A percentile compares a stretch with the other conserved stretches of the same genome.
phyloP scores from a whole-genome alignment of 1,140 invertebrate genomes.

The Drosophila lowei region DNA sequence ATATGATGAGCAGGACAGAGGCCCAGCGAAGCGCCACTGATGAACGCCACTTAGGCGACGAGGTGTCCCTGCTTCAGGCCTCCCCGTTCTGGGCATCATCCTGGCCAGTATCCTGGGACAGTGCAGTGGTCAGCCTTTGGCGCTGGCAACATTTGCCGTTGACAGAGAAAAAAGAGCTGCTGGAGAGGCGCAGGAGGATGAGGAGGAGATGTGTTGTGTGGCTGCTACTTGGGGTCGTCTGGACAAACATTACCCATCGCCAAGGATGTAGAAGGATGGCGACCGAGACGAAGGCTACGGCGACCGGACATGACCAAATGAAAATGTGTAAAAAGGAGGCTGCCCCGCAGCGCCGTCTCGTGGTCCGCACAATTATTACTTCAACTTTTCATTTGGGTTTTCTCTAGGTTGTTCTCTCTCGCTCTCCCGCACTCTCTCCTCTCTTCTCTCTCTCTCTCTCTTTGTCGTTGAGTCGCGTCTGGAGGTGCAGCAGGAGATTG shows the following conservation, averaged over 20 bases:
- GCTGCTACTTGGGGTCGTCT: conserved; percentile 79
- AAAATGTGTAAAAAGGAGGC: conserved; percentile 65
- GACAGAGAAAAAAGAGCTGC: conserved; percentile 54
- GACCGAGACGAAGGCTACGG: too few relatives aligned
- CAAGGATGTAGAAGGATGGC: conserved; percentile 11
- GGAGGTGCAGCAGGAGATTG: conserved; percentile 65
- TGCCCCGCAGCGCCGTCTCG: conserved; percentile 53
- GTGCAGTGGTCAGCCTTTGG: conserved; percentile 37
- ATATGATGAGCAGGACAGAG: conserved; percentile 42
- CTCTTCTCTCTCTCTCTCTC: conserved; percentile 24
- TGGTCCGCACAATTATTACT: conserved; percentile 73
- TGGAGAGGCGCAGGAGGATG: conserved; percentile 3
- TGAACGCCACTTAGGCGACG: conserved; percentile 74
- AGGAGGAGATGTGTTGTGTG: conserved; percentile 39
- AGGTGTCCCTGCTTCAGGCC: conserved; percentile 55
- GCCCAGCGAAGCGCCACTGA: conserved; percentile 73
- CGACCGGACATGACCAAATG: conserved; percentile 77
- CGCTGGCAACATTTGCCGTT: conserved; percentile 73
- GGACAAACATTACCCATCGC: conserved; percentile 77
- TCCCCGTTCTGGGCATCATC: conserved; percentile 1
- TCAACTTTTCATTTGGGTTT: conserved; percentile 72
- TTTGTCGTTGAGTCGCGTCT: conserved; percentile 45
- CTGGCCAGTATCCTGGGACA: conserved; percentile 9
- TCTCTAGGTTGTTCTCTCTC: conserved; percentile 50
- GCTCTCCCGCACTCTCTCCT: conserved; percentile 29